These are phyloP conservation scores for Varanus salvator DNA, from an alignment of 2,113 vertebrate genomes.

Conservation along the genomic window DNA sequence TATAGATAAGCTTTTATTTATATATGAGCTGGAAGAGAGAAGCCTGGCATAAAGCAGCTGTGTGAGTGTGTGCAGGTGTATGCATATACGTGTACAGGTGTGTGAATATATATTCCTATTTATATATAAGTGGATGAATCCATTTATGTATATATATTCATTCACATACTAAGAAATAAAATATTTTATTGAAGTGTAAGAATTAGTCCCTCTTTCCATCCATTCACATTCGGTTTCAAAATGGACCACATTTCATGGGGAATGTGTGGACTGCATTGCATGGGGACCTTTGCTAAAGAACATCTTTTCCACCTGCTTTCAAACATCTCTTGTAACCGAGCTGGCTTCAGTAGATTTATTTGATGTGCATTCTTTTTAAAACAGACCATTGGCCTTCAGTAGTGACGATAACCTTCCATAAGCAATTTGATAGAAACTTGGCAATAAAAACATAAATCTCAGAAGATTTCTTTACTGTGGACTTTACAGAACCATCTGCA, in stretches of 20 bases:
- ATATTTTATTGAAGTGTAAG: rapidly evolving
- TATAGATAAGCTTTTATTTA: background rate
- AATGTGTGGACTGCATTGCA: background rate
- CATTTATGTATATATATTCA: too few relatives aligned
- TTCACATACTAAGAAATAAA: too few relatives aligned
- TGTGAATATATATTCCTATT: background rate
- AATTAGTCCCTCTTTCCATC: background rate
- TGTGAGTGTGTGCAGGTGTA: background rate
- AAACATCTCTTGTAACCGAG: background rate
- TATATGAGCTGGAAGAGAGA: background rate
- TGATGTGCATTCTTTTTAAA: background rate
- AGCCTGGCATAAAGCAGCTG: background rate
- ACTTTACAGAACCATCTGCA: background rate
- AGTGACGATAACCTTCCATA: background rate
- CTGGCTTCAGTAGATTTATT: conserved; percentile 15
- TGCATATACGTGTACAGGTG: background rate
- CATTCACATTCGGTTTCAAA: conserved; percentile 18
- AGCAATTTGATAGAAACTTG: conserved; percentile 22
- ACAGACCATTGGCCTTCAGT: background rate
- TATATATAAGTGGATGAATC: background rate
- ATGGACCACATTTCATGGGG: background rate
- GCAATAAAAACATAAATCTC: background rate
- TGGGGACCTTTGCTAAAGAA: background rate
- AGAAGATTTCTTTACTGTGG: background rate
- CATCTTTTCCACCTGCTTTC: background rate